Percentiles rank a stretch among this genome's conserved stretches.
These are phyloP conservation scores for Drosophila austrosaltans DNA, from an alignment of 2,888 invertebrate genomes.

Conservation along the genomic window DNA sequence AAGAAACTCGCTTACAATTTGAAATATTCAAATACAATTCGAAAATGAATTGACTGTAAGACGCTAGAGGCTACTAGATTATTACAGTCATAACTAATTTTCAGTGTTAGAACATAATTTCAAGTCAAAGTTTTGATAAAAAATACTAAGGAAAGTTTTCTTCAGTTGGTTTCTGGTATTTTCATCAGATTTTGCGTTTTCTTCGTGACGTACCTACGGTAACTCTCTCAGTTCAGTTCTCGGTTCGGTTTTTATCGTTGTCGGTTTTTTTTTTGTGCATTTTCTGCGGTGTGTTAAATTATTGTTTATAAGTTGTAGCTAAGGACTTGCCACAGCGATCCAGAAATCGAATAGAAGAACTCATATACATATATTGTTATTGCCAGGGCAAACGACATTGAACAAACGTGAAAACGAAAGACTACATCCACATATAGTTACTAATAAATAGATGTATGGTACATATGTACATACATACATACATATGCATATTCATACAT, in stretches of 20 bases:
- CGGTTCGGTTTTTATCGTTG: slow-evolving; percentile 9
- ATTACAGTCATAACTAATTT: too few relatives aligned
- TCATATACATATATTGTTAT: too few relatives aligned
- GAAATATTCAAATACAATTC: too few relatives aligned
- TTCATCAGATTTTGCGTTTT: background rate
- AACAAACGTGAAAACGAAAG: too few relatives aligned
- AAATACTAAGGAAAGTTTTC: background rate
- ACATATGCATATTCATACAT: slow-evolving; percentile 45
- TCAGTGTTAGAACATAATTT: too few relatives aligned
- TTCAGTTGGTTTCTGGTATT: background rate
- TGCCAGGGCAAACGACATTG: background rate
- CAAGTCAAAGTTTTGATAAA: too few relatives aligned
- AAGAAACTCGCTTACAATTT: too few relatives aligned
- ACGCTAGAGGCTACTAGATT: too few relatives aligned
- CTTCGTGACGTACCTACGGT: background rate
- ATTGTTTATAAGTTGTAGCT: background rate
- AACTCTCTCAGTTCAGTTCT: slow-evolving; percentile 6
- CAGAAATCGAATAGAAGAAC: background rate
- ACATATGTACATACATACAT: background rate
- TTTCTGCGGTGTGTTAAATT: background rate
- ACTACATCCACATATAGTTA: too few relatives aligned
- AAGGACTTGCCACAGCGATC: background rate
- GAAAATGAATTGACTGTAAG: too few relatives aligned
- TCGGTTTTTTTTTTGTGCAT: slow-evolving; percentile 6
- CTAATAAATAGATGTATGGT: background rate